These are phyloP conservation scores for Apocheima hispidaria DNA, from an alignment of 2,888 invertebrate genomes.

Conservation along the genomic window DNA sequence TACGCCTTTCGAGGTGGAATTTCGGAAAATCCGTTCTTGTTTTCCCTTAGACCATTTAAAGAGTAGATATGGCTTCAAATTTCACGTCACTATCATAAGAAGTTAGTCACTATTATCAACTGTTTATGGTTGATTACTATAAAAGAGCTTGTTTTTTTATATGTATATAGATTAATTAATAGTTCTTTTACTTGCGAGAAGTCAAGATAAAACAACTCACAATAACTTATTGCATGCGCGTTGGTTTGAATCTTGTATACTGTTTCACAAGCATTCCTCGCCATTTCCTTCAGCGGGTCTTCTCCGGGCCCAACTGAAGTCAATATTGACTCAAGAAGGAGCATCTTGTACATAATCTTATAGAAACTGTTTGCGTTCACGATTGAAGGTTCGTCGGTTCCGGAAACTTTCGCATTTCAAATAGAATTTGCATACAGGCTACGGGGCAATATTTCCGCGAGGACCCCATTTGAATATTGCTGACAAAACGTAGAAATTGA, in stretches of 20 bases:
- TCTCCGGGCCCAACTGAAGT: conserved; percentile 58
- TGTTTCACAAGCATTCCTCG: conserved; percentile 15
- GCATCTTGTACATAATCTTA: conserved; percentile 81
- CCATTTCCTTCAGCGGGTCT: conserved; percentile 36
- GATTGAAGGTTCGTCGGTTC: conserved; percentile 76
- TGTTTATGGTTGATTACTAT: no score
- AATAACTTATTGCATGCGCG: no score
- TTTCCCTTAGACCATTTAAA: no score
- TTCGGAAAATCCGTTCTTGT: no score
- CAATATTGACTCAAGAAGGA: conserved; percentile 76
- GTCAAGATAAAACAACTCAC: no score
- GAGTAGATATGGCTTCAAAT: no score
- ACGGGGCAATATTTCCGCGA: conserved; percentile 79
- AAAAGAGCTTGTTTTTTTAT: no score
- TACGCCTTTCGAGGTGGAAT: no score
- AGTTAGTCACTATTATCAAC: no score
- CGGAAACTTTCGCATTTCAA: conserved; percentile 79
- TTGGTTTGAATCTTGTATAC: not conserved
- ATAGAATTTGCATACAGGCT: conserved; percentile 81
- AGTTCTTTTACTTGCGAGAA: no score
- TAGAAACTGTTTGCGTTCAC: conserved; percentile 80
- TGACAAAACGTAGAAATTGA: conserved; percentile 67
- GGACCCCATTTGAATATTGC: conserved; percentile 77
- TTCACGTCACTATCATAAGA: no score
- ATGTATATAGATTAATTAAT: no score